Conservation (phyloP, 2,113 vertebrate genomes). For the Lasiurus cinereus region DNA sequence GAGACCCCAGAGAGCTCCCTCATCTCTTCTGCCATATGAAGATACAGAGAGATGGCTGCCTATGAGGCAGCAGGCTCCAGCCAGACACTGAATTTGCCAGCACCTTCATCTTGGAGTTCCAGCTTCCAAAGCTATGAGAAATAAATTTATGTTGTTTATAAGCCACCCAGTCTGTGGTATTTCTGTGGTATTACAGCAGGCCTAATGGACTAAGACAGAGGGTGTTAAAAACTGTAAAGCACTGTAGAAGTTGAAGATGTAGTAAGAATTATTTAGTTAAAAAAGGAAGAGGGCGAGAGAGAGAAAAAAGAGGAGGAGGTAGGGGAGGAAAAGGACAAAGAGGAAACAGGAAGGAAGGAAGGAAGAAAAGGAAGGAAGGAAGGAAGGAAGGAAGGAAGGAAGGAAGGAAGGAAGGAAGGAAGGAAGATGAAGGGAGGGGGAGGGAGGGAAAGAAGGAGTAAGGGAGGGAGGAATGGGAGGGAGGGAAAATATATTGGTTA, state of each 20-base stretch:
- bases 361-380: neutral
- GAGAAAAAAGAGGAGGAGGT: neutral
- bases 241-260: slow-evolving; percentile 19
- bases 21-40: neutral
- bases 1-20: neutral
- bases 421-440: too few relatives aligned
- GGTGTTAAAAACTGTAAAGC: neutral
- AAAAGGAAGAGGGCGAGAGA: neutral
- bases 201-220: neutral
- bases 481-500: slow-evolving; percentile 57
- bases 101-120: neutral
- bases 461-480: neutral
- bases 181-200: slow-evolving; percentile 21
- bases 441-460: neutral
- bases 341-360: too few relatives aligned
- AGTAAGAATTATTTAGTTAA: neutral
- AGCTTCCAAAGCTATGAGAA: neutral
- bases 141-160: neutral
- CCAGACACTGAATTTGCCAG: neutral
- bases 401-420: too few relatives aligned
- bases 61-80: neutral
- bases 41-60: neutral
- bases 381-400: neutral
- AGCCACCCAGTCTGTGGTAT: neutral
- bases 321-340: neutral